Evolutionary conservation across 1,140 invertebrate genomes (phyloP).

Genomic region (Bombus balteatus): DNA sequence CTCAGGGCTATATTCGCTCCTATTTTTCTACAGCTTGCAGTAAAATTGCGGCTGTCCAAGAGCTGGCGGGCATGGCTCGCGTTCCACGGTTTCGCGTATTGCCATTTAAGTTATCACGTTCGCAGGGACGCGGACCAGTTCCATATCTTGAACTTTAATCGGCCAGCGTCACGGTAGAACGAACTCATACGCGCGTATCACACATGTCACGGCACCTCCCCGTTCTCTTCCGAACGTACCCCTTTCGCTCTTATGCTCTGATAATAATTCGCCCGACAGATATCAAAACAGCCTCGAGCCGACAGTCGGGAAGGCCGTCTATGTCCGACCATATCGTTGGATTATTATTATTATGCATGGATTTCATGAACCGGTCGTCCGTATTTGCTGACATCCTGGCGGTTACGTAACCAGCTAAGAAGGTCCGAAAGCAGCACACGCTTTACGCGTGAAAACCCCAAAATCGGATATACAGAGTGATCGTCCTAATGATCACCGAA

Average conservation of each 20-base stretch:
- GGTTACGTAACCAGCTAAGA: slow-evolving; percentile 46
- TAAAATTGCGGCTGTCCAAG: neutral
- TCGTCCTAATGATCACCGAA: neutral
- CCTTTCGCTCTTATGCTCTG: slow-evolving; percentile 55
- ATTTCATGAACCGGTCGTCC: slow-evolving; percentile 47
- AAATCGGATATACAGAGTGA: neutral
- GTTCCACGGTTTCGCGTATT: slow-evolving; percentile 35
- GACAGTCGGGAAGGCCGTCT: slow-evolving; percentile 62
- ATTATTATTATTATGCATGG: slow-evolving; percentile 51
- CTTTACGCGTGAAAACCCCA: neutral
- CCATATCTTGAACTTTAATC: slow-evolving; percentile 59
- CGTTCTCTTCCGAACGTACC: slow-evolving; percentile 44
- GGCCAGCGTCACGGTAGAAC: slow-evolving; percentile 62
- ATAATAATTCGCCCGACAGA: slow-evolving; percentile 61
- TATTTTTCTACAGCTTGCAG: neutral
- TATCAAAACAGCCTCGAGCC: slow-evolving; percentile 55
- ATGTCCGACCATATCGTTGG: slow-evolving; percentile 25
- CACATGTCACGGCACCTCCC: slow-evolving; percentile 48
- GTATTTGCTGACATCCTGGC: slow-evolving; percentile 8
- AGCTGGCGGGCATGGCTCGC: neutral
- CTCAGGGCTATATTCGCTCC: neutral
- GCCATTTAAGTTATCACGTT: slow-evolving; percentile 41
- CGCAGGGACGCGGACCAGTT: slow-evolving; percentile 38
- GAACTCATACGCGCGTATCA: slow-evolving; percentile 52
- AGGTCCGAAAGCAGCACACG: slow-evolving; percentile 17